Conservation (phyloP, 1,140 invertebrate genomes). For the Drosophila melanogaster region DNA sequence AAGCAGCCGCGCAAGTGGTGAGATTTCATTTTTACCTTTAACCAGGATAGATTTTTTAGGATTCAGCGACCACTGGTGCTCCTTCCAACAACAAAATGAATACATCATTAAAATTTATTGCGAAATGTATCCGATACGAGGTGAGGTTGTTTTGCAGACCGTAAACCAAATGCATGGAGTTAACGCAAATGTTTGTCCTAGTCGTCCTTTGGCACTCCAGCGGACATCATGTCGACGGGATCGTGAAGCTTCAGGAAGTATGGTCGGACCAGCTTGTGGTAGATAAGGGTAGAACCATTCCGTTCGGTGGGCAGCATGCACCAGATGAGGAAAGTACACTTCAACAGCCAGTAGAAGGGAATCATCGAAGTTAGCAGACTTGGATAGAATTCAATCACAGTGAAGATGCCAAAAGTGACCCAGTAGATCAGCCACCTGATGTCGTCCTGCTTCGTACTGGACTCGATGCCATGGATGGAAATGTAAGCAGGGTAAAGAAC, state of each 20-base stretch:
- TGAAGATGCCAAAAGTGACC: conserved; percentile 98
- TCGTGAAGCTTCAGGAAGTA: conserved; percentile 94
- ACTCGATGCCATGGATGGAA: conserved; percentile 93
- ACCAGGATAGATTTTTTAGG: conserved; percentile 56
- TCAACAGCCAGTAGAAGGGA: conserved; percentile 98
- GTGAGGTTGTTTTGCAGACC: conserved; percentile 25
- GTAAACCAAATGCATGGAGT: conserved; percentile 34
- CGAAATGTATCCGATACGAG: conserved; percentile 40
- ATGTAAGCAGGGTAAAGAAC: conserved; percentile 98
- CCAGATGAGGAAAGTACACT: conserved; percentile 98
- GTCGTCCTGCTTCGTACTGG: conserved; percentile 91
- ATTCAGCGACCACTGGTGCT: conserved; percentile 26
- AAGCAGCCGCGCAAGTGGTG: no score
- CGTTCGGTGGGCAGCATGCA: conserved; percentile 95
- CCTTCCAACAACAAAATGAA: conserved; percentile 44
- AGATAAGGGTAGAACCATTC: conserved; percentile 96
- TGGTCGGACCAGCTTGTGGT: conserved; percentile 93
- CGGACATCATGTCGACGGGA: conserved; percentile 68
- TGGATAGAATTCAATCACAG: conserved; percentile 96
- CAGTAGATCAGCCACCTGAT: conserved; percentile 99
- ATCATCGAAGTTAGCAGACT: conserved; percentile 96
- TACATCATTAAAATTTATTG: conserved; percentile 54
- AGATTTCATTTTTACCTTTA: conserved; percentile 59
- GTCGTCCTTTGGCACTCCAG: conserved; percentile 62
- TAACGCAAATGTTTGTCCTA: no score